These are phyloP conservation scores for Wiebesia pumilae DNA, from an alignment of 1,140 invertebrate species.

Conservation along the genomic window DNA sequence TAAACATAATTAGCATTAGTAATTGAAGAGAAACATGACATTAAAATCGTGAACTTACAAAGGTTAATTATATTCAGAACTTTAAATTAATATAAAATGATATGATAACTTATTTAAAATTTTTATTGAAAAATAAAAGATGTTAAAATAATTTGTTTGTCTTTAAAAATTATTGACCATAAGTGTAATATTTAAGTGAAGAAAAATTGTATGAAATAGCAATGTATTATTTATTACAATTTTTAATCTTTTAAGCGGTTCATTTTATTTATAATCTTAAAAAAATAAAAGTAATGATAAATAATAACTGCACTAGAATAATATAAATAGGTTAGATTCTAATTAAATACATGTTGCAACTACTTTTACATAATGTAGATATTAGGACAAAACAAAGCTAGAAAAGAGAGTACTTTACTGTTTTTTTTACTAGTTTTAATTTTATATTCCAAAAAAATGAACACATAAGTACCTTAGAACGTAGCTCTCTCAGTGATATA, in stretches of 20 bases:
- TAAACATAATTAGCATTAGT: slow-evolving; percentile 6
- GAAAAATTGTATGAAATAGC: no score
- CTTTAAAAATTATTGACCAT: neutral
- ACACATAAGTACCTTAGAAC: neutral
- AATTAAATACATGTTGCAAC: no score
- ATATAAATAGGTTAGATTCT: no score
- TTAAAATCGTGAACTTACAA: neutral
- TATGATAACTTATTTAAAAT: neutral
- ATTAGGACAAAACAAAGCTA: no score
- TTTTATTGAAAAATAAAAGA: neutral
- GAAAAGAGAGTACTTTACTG: neutral
- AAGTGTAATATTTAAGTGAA: no score
- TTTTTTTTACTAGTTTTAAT: neutral
- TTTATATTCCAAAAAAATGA: neutral
- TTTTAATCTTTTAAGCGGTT: neutral
- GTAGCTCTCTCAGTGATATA: no score
- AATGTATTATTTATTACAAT: no score
- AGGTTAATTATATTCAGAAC: neutral
- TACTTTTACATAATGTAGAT: no score
- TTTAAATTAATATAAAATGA: neutral
- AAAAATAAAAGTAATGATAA: no score
- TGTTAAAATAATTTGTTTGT: no score
- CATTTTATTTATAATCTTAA: neutral
- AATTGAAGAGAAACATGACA: neutral
- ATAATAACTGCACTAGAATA: no score